Conservation (phyloP, 1,140 invertebrate genomes). For the Dendroctonus ponderosae region DNA sequence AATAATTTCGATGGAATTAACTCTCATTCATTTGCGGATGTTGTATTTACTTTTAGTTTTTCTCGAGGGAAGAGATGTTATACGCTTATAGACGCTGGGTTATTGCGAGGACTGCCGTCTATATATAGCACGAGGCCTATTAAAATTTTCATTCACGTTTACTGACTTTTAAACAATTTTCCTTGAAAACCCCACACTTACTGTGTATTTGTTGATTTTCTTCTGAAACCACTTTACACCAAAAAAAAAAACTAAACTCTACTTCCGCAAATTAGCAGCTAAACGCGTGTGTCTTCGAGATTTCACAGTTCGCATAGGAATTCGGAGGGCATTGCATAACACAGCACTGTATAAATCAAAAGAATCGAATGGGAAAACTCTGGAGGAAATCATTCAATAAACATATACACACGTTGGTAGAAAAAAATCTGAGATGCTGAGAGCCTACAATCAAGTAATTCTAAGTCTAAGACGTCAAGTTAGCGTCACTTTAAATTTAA, state of each 20-base stretch:
- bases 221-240: background rate
- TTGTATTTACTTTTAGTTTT: conserved; percentile 1
- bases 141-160: conserved; percentile 2
- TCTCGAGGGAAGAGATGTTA: background rate
- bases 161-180: background rate
- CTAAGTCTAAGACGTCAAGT: conserved; percentile 21
- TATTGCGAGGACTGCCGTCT: conserved; percentile 10
- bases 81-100: conserved; percentile 1
- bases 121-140: conserved; percentile 18
- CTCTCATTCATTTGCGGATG: background rate
- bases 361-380: background rate
- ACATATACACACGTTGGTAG: conserved; percentile 1
- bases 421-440: conserved; percentile 12
- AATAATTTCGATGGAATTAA: background rate
- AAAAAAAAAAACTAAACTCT: background rate
- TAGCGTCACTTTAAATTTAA: conserved; percentile 25
- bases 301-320: background rate
- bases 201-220: conserved; percentile 15
- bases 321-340: conserved; percentile 10
- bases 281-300: background rate
- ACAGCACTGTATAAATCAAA: background rate
- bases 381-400: conserved; percentile 7
- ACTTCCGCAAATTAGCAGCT: background rate
- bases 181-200: conserved; percentile 6
- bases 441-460: conserved; percentile 19